Evolutionary conservation across 2,113 vertebrate species (phyloP).

Genomic region (Macheiramphus alcinus): DNA sequence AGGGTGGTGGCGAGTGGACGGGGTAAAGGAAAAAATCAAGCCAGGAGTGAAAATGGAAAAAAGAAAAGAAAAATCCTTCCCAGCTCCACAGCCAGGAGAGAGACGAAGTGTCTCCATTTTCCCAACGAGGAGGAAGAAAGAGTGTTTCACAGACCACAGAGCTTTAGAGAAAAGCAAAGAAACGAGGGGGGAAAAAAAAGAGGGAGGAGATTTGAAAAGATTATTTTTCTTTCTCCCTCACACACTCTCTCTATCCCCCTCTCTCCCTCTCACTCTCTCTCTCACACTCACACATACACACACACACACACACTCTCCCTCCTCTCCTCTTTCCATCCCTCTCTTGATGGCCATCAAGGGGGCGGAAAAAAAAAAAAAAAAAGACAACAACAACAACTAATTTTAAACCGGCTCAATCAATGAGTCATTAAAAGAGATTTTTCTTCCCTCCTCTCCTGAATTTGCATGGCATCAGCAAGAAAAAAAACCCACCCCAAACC

Average conservation of each 20-base stretch:
- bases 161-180: constrained; percentile 71
- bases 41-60: constrained; percentile 39
- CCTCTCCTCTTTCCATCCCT: constrained; percentile 68
- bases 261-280: constrained; percentile 68
- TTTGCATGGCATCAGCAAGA: constrained; percentile 67
- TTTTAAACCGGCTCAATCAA: constrained; percentile 79
- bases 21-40: constrained; percentile 31
- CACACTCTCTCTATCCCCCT: constrained; percentile 71
- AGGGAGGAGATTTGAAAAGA: constrained; percentile 80
- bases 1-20: background rate
- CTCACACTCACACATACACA: constrained; percentile 60
- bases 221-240: constrained; percentile 74
- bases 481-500: constrained; percentile 53
- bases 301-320: constrained; percentile 45
- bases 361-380: constrained; percentile 58
- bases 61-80: constrained; percentile 61
- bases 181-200: constrained; percentile 65
- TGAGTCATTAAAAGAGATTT: constrained; percentile 79
- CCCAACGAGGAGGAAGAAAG: constrained; percentile 67
- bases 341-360: constrained; percentile 65
- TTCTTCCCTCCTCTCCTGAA: constrained; percentile 69
- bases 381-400: constrained; percentile 67
- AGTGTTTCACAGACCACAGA: constrained; percentile 67
- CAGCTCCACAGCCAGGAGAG: constrained; percentile 41
- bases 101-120: constrained; percentile 74